These are phyloP conservation scores for Ecdyonurus torrentis DNA, from an alignment of 2,888 invertebrate species.

Conservation along the genomic window DNA sequence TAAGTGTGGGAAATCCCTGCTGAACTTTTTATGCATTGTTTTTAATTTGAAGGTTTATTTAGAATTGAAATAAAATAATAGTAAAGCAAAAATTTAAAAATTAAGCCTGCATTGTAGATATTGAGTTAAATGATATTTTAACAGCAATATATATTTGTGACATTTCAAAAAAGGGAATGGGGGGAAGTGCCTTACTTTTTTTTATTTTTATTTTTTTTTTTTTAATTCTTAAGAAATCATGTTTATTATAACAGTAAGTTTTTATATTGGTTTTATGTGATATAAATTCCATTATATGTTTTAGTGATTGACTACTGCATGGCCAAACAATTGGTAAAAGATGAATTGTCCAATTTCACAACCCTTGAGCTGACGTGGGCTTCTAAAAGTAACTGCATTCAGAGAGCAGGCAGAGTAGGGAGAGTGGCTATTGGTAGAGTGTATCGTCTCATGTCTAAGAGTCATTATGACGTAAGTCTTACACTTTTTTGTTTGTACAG, in stretches of 20 bases:
- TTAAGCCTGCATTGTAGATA: no score
- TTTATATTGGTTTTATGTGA: slow-evolving; percentile 8
- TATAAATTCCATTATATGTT: slow-evolving; percentile 9
- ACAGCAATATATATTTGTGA: no score
- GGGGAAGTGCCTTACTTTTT: background rate
- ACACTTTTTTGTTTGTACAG: no score
- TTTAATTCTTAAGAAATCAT: no score
- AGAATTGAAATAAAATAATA: background rate
- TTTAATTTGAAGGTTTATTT: background rate
- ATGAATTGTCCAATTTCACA: slow-evolving; percentile 59
- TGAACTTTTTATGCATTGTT: background rate
- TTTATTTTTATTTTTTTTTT: slow-evolving; percentile 7
- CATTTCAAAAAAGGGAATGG: background rate
- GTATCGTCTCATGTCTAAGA: slow-evolving; percentile 55
- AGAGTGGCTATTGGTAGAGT: slow-evolving; percentile 72
- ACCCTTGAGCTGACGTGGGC: slow-evolving; percentile 72
- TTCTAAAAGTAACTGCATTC: slow-evolving; percentile 73
- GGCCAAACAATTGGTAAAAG: slow-evolving; percentile 63
- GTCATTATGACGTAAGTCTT: slow-evolving; percentile 44
- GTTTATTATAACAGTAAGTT: slow-evolving; percentile 13
- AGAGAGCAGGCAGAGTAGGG: slow-evolving; percentile 81
- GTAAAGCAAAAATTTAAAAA: background rate
- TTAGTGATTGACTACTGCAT: slow-evolving; percentile 88
- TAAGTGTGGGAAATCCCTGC: slow-evolving; percentile 24
- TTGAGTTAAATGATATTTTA: no score